Evolutionary conservation across 2,797 vertebrate species (phyloP), one percentile per base, ranked within the genome.

Genomic region (Labeo calbasu): DNA sequence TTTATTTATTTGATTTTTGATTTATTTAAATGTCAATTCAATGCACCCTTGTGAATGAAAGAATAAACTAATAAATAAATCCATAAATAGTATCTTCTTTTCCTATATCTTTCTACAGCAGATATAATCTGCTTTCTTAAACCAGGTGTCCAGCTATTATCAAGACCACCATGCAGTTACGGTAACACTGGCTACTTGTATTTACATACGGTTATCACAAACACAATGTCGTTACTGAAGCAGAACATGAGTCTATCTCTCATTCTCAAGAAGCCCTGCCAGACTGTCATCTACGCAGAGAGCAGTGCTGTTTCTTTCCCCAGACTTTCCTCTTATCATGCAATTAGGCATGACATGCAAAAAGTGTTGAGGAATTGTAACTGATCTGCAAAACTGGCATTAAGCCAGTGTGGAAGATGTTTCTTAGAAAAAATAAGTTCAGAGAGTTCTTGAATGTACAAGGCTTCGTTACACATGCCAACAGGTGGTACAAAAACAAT

Each of bases 221-320:
- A 43, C 7, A 53, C n/a, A 55, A 65, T 75, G 71, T 8, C 3
- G 36, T 66, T 50, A 69, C 14, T 81, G 84, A 77, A 68, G 81
- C 72, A 68, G 61, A 76, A 75, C 50, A 75, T 48, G 25, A 85
- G 48, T 72, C 71, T 43, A 72, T 85, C 10, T 57, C 72, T 75
- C 53, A 84, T 55, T 55, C 63, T 68, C 5, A 11, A 46, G 48
- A 83, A 57, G 72, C 63, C 32, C 81, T 57, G 61, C 73, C 46
- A 71, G 40, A 17, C 19, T 71, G n/a, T 71, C 36, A 81, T 81
- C 51, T 57, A 43, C 15, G 46, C 19, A 21, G 8, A 21, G 61
- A 65, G 50, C 66, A 72, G 2, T 23, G 1, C 23, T 48, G 0
- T 40, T 19, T 66, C 28, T 76, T 28, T 66, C 48, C 6, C 5